These are phyloP conservation scores for Entelurus aequoreus DNA, from an alignment of 2,113 vertebrate species.

Conservation along the genomic window DNA sequence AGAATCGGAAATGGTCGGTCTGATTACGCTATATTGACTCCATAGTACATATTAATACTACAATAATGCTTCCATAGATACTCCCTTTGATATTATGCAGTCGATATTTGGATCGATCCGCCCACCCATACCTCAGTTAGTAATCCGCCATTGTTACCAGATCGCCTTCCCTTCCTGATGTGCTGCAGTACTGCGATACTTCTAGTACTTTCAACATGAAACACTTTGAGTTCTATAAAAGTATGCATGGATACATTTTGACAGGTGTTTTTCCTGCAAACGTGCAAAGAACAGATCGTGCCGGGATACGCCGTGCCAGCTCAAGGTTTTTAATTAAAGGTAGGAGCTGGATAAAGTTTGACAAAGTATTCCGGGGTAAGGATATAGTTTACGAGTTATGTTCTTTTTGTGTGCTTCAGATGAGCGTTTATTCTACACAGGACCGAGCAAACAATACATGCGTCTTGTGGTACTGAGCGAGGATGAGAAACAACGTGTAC, in stretches of 20 bases:
- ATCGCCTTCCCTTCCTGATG: not conserved
- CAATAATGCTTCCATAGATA: too few relatives aligned
- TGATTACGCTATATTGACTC: too few relatives aligned
- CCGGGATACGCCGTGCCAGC: not conserved
- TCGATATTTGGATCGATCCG: too few relatives aligned
- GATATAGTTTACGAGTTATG: not conserved
- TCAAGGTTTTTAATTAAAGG: not conserved
- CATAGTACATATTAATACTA: not conserved
- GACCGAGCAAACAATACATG: conserved; percentile 1
- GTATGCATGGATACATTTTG: not conserved
- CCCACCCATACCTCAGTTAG: too few relatives aligned
- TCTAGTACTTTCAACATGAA: not conserved
- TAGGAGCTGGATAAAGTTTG: not conserved
- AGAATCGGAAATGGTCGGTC: too few relatives aligned
- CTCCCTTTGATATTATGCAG: too few relatives aligned
- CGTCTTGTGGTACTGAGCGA: not conserved
- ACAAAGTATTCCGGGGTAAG: not conserved
- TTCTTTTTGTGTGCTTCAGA: not conserved
- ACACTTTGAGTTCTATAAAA: not conserved
- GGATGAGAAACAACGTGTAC: conserved; percentile 3
- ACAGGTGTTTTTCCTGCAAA: not conserved
- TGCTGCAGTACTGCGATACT: not conserved
- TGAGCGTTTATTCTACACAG: conserved; percentile 11
- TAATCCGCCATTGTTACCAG: not conserved
- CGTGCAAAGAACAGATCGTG: not conserved